Evolutionary conservation across 2,113 vertebrate species (phyloP).

Genomic region (Excalfactoria chinensis): DNA sequence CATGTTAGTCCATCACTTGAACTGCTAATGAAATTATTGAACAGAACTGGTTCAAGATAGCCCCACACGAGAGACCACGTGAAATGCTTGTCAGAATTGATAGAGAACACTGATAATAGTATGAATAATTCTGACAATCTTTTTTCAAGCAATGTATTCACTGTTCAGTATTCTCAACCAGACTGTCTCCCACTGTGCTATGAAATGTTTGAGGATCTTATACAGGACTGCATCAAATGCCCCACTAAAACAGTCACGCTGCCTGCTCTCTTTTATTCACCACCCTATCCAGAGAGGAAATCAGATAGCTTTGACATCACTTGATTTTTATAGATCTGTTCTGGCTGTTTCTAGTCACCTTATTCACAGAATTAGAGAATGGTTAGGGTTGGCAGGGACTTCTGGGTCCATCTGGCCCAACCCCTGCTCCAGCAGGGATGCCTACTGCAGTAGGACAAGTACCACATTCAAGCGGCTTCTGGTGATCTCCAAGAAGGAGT

Average conservation of each 20-base stretch:
- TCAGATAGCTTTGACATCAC: neutral
- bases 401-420: neutral
- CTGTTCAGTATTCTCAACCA: neutral
- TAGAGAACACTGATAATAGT: constrained; percentile 10
- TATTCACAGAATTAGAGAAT: neutral
- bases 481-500: neutral
- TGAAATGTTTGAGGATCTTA: neutral
- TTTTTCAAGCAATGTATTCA: neutral
- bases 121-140: neutral
- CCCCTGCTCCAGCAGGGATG: neutral
- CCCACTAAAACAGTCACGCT: neutral
- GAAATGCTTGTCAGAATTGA: constrained; percentile 9
- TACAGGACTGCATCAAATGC: neutral
- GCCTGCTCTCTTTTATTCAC: neutral
- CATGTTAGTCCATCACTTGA: constrained; percentile 11
- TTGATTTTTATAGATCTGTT: neutral
- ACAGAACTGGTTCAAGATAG: neutral
- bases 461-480: neutral
- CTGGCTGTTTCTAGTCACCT: neutral
- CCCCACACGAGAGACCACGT: neutral
- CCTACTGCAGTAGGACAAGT: neutral
- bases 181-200: neutral
- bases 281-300: neutral
- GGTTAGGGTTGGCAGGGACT: neutral
- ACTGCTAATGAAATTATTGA: constrained; percentile 55